phyloP scores from a whole-genome alignment of 2,797 vertebrate genomes.

The Echiichthys vipera region DNA sequence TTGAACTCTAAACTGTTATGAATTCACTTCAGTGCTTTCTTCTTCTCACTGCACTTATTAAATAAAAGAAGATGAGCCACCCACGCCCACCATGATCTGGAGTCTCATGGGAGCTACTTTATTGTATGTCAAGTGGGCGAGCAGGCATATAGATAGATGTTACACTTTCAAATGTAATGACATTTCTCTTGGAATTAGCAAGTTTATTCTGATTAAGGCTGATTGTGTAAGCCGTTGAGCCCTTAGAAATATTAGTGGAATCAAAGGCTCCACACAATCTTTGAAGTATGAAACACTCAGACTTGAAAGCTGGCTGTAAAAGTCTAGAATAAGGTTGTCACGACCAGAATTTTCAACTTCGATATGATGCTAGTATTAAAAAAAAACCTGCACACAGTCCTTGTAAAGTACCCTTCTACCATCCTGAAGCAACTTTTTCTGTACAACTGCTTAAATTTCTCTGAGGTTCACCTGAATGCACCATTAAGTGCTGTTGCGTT shows the following conservation, averaged over 20 bases:
- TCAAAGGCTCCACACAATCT: neutral
- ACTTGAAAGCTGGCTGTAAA: neutral
- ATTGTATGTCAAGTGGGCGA: slow-evolving; percentile 33
- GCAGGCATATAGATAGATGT: slow-evolving; percentile 14
- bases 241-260: neutral
- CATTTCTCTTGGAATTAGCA: slow-evolving; percentile 12
- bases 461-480: too few relatives aligned
- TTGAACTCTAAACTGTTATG: slow-evolving; percentile 3
- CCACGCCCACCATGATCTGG: slow-evolving; percentile 20
- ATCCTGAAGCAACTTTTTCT: too few relatives aligned
- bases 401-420: too few relatives aligned
- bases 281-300: neutral
- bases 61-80: slow-evolving; percentile 28
- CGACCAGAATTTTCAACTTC: too few relatives aligned
- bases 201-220: slow-evolving; percentile 17
- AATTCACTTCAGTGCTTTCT: neutral
- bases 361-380: too few relatives aligned
- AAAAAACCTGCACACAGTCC: too few relatives aligned
- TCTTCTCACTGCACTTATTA: slow-evolving; percentile 28
- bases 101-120: slow-evolving; percentile 30
- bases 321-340: neutral
- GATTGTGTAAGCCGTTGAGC: neutral
- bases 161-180: slow-evolving; percentile 34
- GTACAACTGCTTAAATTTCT: too few relatives aligned
- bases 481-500: too few relatives aligned